phyloP scores from a whole-genome alignment of 2,888 invertebrate genomes.

The Lochmaea capreae region DNA sequence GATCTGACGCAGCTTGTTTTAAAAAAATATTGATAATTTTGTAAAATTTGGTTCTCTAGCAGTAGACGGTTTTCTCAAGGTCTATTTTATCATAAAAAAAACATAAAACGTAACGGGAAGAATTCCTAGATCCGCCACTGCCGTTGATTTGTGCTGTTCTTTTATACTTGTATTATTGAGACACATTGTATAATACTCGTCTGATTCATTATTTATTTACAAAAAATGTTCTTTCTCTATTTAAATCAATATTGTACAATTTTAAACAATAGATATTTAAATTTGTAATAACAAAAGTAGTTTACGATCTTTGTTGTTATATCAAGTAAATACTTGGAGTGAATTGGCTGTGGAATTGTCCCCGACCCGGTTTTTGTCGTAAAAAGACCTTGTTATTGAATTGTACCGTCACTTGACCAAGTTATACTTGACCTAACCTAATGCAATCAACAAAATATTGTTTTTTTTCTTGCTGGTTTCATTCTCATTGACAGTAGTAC shows the following conservation, averaged over 20 bases:
- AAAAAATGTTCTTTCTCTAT: too few species aligned
- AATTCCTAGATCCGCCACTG: too few species aligned
- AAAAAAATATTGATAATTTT: too few species aligned
- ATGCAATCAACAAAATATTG: constrained; percentile 46
- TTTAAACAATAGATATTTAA: neutral
- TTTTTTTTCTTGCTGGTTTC: constrained; percentile 21
- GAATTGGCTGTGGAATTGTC: constrained; percentile 34
- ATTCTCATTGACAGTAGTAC: neutral
- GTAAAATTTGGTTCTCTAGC: too few species aligned
- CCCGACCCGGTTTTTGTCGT: constrained; percentile 48
- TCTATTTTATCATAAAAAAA: too few species aligned
- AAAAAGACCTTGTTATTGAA: constrained; percentile 51
- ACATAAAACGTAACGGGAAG: too few species aligned
- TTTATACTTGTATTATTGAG: too few species aligned
- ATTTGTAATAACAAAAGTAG: neutral
- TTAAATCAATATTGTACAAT: neutral
- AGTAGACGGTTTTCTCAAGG: too few species aligned
- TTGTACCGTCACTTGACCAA: constrained; percentile 50
- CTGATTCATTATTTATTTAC: too few species aligned
- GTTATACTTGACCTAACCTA: constrained; percentile 54
- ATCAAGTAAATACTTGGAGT: neutral
- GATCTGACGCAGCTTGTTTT: too few species aligned
- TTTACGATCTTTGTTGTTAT: constrained; percentile 6
- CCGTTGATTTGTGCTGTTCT: too few species aligned
- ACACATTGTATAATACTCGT: too few species aligned